Base-by-base conservation (phyloP, 1,140 invertebrate species). In the Stratiolaelaps scimitus region DNA sequence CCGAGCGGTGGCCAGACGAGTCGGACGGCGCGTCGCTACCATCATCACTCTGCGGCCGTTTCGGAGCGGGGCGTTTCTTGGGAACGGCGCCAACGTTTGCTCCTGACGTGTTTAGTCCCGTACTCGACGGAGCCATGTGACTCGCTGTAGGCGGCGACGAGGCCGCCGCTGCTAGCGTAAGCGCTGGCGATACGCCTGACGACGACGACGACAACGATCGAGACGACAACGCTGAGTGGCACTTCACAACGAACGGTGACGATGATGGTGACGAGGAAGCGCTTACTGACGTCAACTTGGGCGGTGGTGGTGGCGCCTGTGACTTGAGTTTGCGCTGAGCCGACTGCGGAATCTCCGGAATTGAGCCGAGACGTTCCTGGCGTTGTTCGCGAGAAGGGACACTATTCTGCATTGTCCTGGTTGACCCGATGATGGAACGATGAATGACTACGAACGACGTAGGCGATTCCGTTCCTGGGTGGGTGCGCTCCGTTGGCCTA, bases 321-420 rank as follows among this genome's bases (percentile, higher is more conserved):
- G 53, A 26, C 23, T 60, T 60, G 13, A 19, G 23, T 60, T 26
- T 17, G 13, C 53, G 53, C 53, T 60, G 53, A 15, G 26, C 53
- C 10, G 53, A 23, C 7, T 20, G 47, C 17, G 53, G 53, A 34
- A 60, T 34, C 53, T 60, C 53, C 17, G 53, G 53, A 15, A 60
- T 60, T 4, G 53, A 60, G 26, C 53, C 26, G 53, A 60, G 53
- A 34, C 53, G 53, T 34, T 60, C 53, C 15, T 34, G 34, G 34
- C 34, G 34, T 40, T 40, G 34, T 10, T 40, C 5, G 4, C 34
- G 34, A 40, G 34, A 40, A 40, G 10, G 10, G 10, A 10, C 34
- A 40, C 34, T 40, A 40, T 40, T 40, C 34, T 40, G 34, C 34
- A 40, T 40, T 4, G 34, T 40, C 10, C 5, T 4, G 4, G 5